These are phyloP conservation scores for Eulemur albifrons DNA, from an alignment of 2,797 vertebrate genomes.

Conservation along the genomic window DNA sequence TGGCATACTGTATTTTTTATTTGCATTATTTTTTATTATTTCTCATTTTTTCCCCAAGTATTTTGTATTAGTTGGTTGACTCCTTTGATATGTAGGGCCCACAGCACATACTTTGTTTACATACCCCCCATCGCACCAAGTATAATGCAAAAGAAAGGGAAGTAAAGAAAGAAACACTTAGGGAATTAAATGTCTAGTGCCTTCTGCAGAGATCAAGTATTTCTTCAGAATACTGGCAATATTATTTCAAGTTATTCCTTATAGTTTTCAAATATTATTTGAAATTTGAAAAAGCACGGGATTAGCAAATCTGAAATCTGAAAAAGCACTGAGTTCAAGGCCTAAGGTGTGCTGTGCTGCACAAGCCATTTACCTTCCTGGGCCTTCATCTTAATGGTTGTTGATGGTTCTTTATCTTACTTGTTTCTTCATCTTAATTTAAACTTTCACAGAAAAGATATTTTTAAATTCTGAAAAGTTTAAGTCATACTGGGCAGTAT, in stretches of 20 bases:
- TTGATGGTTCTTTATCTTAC: background rate
- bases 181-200: background rate
- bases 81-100: background rate
- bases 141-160: background rate
- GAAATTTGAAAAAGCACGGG: background rate
- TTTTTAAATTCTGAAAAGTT: background rate
- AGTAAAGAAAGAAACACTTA: background rate
- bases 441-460: background rate
- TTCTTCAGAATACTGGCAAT: background rate
- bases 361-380: background rate
- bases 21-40: background rate
- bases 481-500: background rate
- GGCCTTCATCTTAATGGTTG: background rate
- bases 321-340: background rate
- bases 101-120: background rate
- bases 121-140: background rate
- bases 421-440: conserved; percentile 28
- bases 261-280: background rate
- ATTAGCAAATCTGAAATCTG: background rate
- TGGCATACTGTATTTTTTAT: background rate
- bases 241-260: background rate
- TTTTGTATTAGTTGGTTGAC: background rate
- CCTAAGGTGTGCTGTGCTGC: background rate
- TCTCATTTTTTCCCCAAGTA: background rate
- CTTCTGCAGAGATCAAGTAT: background rate